phyloP scores from a whole-genome alignment of 2,113 vertebrate species.

The Eolophus roseicapilla region DNA sequence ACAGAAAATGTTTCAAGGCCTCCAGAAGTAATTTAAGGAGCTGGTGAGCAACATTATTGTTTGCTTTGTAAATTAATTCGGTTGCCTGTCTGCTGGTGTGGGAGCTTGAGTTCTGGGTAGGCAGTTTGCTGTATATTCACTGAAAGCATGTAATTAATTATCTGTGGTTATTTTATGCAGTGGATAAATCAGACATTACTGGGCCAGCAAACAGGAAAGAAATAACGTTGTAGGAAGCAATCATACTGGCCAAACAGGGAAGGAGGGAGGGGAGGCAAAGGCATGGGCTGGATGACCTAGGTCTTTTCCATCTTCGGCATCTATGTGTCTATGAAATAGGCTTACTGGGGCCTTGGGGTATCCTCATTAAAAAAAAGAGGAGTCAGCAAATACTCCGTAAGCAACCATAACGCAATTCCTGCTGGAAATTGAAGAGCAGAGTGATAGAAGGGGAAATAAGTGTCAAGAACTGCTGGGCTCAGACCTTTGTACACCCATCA shows the following conservation, averaged over 20 bases:
- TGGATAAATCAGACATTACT: slow-evolving; percentile 62
- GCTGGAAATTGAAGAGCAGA: not conserved
- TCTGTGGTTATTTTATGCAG: slow-evolving; percentile 44
- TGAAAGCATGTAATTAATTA: slow-evolving; percentile 70
- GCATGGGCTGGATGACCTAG: not conserved
- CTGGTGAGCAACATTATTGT: slow-evolving; percentile 4
- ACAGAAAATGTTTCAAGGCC: slow-evolving; percentile 36
- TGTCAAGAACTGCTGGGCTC: not conserved
- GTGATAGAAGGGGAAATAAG: not conserved
- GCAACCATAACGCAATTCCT: not conserved
- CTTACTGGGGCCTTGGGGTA: slow-evolving; percentile 14
- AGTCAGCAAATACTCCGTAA: not conserved
- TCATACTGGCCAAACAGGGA: not conserved
- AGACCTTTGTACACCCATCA: not conserved
- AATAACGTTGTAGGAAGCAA: not conserved
- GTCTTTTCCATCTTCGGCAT: not conserved
- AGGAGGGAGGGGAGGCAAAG: not conserved
- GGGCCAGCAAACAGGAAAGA: slow-evolving; percentile 17
- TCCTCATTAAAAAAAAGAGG: slow-evolving; percentile 22
- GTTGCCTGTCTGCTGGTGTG: not conserved
- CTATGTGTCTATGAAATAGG: not conserved
- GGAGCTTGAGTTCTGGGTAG: slow-evolving; percentile 22
- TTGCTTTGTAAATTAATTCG: slow-evolving; percentile 53
- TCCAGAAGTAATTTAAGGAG: slow-evolving; percentile 44
- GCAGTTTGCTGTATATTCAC: not conserved